Evolutionary conservation across 1,140 invertebrate species (phyloP), one percentile per base, ranked within the genome.

Genomic region (Fopius arisanus): DNA sequence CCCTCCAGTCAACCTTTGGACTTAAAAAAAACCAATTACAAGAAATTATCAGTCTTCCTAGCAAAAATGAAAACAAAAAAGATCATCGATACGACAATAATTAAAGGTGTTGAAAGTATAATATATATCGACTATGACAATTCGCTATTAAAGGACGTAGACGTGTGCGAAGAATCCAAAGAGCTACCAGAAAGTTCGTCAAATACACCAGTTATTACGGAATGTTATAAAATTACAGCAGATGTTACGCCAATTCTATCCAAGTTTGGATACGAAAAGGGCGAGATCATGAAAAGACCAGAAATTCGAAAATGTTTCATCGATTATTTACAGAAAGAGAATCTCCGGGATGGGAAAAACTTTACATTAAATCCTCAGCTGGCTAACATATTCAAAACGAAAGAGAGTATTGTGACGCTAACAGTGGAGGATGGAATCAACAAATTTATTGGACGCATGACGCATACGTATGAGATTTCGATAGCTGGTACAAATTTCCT

Each of bases 1-100:
- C 93, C 94, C 0, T 77, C 90, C 4, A 87, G 89, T 19, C 88
- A 90, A 70, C 89, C 85, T 12, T 85, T 98, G 41, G 96, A 97
- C 84, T 90, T 97, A 1, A 98, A 97, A 83, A 97, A 96, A 83
- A 95, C 96, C 12, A 92, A 90, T 19, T 96, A 92, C 81, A 97
- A 97, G 88, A 98, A 97, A 86, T 85, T 98, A 67, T 94, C 94
- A 7, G 93, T 92, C 65, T 96, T 96, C 85, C 86, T 97, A 67
- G 86, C 89, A 21, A 80, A 82, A 75, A 91, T 92, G 89, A 85
- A 88, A 71, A 79, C 83, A 16, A 84, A 88, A 76, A 88, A 88
- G 16, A 76, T 92, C 54, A 89, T 93, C 5, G 84, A 87, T 66
- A 89, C 92, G 7, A 89, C 89, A 62, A 87, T 90, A 77, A 80